Base-by-base conservation (phyloP, 2,113 vertebrate genomes). In the Syrmaticus mikado region DNA sequence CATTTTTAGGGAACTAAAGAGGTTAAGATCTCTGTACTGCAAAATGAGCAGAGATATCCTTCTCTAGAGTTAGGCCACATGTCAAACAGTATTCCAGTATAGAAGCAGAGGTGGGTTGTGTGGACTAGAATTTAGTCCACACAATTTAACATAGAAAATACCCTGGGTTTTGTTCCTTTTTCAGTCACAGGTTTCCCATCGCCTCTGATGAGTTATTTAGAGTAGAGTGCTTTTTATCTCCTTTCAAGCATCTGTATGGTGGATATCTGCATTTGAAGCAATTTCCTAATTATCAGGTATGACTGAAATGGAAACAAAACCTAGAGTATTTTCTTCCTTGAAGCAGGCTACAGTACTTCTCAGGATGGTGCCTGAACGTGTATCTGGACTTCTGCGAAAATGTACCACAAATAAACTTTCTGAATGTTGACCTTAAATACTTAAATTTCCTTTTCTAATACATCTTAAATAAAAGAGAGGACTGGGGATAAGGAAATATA, bases 101-200 rank as follows among this genome's bases (percentile, higher is more conserved):
- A 38, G 40, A 36, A 55, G 32, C 6, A 14, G 20, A 19, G 12
- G 3, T 9, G 17, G 3, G 6, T 40, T 2, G 0, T 38, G 8
- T 58, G 24, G 43, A 12, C 27, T 72, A 40, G 46, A 45, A 58
- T 13, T n/a, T n/a, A n/a, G n/a, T n/a, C n/a, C n/a, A n/a, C n/a
- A n/a, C n/a, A n/a, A n/a, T n/a, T 78, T 50, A 25, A 25, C 11
- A 41, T 6, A 66, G 32, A 85, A 84, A 34, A 66, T 72, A 52
- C 6, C 20, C 7, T 68, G 14, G 8, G 10, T 25, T 82, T 73
- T 78, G 9, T 10, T 46, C 3, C 28, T 2, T 0, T 58, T 61
- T 82, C 53, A 85, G 46, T 28, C 28, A 50, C 32, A 36, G 71
- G 14, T 78, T 88, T 91, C 84, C 53, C 41, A 9, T 61, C 28